phyloP scores from a whole-genome alignment of 2,888 invertebrate species.

The Trissolcus japonicus region DNA sequence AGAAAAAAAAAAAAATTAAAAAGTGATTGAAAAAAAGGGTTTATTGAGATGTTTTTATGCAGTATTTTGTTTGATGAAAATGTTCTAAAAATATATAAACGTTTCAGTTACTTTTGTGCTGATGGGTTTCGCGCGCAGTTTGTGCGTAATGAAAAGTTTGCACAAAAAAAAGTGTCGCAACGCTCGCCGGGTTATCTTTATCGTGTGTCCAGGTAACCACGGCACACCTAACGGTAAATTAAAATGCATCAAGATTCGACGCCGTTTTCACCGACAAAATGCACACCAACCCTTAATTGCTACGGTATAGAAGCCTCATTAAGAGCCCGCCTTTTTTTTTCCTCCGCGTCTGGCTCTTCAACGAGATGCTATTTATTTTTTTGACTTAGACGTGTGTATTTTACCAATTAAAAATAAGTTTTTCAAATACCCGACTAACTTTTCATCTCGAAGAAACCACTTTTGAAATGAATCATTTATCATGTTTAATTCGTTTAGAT shows the following conservation, averaged over 20 bases:
- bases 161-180: conserved; percentile 7
- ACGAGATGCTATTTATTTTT: conserved; percentile 5
- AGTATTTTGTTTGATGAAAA: too few relatives aligned
- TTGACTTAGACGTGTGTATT: conserved; percentile 6
- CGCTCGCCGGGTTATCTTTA: conserved; percentile 36
- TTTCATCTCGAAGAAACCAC: not conserved
- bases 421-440: not conserved
- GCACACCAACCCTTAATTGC: conserved; percentile 33
- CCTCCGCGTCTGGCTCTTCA: not conserved
- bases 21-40: too few relatives aligned
- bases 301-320: conserved; percentile 35
- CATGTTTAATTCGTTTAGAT: too few relatives aligned
- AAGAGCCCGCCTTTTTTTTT: conserved; percentile 20
- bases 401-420: conserved; percentile 11
- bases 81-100: too few relatives aligned
- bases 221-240: conserved; percentile 44
- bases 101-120: too few relatives aligned
- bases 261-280: conserved; percentile 26
- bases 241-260: conserved; percentile 41
- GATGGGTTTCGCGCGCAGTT: not conserved
- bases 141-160: conserved; percentile 36
- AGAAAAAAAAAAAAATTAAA: too few relatives aligned
- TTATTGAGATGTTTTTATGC: too few relatives aligned
- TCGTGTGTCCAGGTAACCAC: conserved; percentile 38
- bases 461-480: too few relatives aligned